Evolutionary conservation across 1,140 invertebrate genomes (phyloP).

Genomic region (Cotesia vestalis): DNA sequence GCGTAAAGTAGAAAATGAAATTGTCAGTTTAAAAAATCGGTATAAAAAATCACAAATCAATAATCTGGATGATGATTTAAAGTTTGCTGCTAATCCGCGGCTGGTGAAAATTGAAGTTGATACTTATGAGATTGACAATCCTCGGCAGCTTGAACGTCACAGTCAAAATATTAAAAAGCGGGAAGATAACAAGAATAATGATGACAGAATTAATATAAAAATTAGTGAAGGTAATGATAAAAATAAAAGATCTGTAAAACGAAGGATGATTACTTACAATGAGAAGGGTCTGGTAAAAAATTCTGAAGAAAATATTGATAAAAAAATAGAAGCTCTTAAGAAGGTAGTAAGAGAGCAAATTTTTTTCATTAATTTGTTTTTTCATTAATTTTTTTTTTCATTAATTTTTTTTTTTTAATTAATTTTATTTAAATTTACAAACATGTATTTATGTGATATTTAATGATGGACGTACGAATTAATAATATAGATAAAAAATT

Average conservation of each 20-base stretch:
- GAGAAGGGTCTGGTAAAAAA: no score
- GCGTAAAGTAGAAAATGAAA: conserved; percentile 30
- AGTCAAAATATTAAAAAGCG: no score
- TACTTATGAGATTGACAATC: conserved; percentile 20
- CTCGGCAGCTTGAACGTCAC: no score
- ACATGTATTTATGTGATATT: no score
- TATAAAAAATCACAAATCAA: conserved; percentile 12
- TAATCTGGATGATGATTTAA: background rate
- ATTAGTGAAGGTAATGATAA: background rate
- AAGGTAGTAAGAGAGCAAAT: conserved; percentile 50
- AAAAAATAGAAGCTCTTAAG: conserved; percentile 51
- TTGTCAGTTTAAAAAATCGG: conserved; percentile 24
- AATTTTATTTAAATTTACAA: no score
- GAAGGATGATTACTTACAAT: conserved; percentile 27
- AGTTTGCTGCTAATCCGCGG: conserved; percentile 16
- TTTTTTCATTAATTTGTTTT: no score
- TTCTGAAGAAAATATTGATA: conserved; percentile 43
- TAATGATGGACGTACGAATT: no score
- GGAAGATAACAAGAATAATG: no score
- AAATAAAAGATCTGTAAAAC: conserved; percentile 37
- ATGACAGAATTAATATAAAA: no score
- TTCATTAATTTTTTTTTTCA: no score
- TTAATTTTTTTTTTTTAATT: no score
- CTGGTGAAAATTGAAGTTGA: conserved; percentile 32
- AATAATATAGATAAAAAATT: no score